Conservation (phyloP, 2,113 vertebrate species). For the Montifringilla adamsi region DNA sequence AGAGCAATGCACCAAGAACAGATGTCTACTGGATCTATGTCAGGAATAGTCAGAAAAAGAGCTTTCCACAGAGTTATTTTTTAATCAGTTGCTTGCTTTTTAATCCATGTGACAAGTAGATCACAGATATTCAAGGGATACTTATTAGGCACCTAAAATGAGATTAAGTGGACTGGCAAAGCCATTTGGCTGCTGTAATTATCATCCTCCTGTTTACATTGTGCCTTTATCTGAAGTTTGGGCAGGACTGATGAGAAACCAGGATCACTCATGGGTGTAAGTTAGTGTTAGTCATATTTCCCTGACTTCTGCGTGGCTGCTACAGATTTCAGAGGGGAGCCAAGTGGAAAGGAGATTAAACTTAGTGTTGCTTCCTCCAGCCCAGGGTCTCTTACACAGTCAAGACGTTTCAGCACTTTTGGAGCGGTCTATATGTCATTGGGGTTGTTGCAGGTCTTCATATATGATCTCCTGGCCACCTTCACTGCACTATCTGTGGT, state of each 20-base stretch:
- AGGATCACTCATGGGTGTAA: neutral
- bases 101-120: slow-evolving; percentile 14
- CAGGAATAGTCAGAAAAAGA: neutral
- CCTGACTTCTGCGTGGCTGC: neutral
- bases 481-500: neutral
- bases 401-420: neutral
- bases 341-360: neutral
- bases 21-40: neutral
- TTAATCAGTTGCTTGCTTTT: slow-evolving; percentile 11
- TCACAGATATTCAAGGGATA: neutral
- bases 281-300: neutral
- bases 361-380: neutral
- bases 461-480: neutral
- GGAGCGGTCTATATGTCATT: fast-evolving
- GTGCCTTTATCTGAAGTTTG: neutral
- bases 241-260: slow-evolving; percentile 11
- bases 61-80: neutral
- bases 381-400: neutral
- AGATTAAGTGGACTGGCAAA: slow-evolving; percentile 33
- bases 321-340: neutral
- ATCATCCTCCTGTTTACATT: neutral
- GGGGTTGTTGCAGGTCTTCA: neutral
- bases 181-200: slow-evolving; percentile 28
- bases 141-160: slow-evolving; percentile 18
- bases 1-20: neutral